Conservation (phyloP, 1,140 invertebrate genomes). For the Cyrtorhinus lividipennis region DNA sequence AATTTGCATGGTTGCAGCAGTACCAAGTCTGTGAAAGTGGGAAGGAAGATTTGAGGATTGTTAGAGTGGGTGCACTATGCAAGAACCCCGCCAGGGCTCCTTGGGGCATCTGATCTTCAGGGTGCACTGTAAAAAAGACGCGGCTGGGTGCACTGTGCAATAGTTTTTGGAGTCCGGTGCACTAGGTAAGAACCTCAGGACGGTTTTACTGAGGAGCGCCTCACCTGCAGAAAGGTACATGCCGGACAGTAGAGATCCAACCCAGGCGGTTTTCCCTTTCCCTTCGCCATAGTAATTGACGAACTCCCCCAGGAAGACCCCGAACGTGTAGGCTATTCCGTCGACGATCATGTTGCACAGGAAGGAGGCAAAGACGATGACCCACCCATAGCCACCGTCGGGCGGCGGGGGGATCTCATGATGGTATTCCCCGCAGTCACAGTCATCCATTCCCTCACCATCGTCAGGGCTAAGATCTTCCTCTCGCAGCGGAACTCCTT, state of each 20-base stretch:
- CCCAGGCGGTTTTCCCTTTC: conserved; percentile 83
- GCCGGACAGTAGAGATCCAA: conserved; percentile 82
- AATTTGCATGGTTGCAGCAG: no score
- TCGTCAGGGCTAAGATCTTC: conserved; percentile 31
- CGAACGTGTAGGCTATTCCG: conserved; percentile 88
- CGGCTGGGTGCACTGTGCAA: not conserved
- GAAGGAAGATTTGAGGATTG: not conserved
- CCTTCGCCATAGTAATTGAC: conserved; percentile 66
- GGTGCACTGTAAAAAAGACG: not conserved
- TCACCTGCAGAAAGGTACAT: conserved; percentile 83
- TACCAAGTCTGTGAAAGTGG: no score
- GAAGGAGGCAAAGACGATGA: conserved; percentile 90
- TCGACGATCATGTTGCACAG: conserved; percentile 98
- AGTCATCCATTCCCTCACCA: conserved; percentile 52
- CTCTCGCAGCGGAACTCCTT: conserved; percentile 4
- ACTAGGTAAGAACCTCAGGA: not conserved
- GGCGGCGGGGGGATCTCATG: conserved; percentile 65
- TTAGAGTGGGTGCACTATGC: not conserved
- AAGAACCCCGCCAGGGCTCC: not conserved
- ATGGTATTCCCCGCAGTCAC: conserved; percentile 37
- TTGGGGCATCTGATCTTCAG: not conserved
- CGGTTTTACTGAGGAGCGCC: no score
- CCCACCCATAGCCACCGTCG: conserved; percentile 82
- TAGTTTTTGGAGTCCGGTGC: not conserved
- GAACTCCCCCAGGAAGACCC: conserved; percentile 71